A percentile compares a stretch with the other conserved stretches of the same genome.
Evolutionary conservation across 1,140 invertebrate species (phyloP).

Genomic region (Papilio glaucus): DNA sequence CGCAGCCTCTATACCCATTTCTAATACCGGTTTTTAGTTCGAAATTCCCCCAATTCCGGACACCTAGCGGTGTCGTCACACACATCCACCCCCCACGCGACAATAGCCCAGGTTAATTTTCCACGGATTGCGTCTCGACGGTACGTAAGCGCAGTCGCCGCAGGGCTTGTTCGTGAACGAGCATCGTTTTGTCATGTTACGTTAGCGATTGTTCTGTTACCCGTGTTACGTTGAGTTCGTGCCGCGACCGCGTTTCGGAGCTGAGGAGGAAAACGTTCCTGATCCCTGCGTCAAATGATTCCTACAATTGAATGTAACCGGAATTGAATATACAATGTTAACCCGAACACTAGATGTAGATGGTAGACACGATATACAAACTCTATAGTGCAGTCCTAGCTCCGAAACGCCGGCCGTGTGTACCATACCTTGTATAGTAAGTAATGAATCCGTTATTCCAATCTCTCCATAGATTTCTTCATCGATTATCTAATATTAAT

Average conservation of each 20-base stretch:
- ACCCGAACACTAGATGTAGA: slow-evolving; percentile 14
- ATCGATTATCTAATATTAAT: slow-evolving; percentile 68
- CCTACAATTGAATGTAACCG: slow-evolving; percentile 55
- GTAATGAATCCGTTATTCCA: slow-evolving; percentile 80
- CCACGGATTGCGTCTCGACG: slow-evolving; percentile 64
- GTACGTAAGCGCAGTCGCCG: slow-evolving; percentile 76
- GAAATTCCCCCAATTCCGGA: slow-evolving; percentile 61
- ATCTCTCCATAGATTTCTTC: slow-evolving; percentile 80
- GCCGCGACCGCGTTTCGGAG: slow-evolving; percentile 60
- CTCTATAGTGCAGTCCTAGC: slow-evolving; percentile 42
- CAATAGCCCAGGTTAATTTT: slow-evolving; percentile 81
- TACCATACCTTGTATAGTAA: slow-evolving; percentile 79
- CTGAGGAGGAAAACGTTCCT: slow-evolving; percentile 40
- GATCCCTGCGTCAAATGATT: slow-evolving; percentile 45
- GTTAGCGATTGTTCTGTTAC: slow-evolving; percentile 77
- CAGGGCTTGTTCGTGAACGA: slow-evolving; percentile 78
- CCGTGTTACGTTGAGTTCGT: slow-evolving; percentile 73
- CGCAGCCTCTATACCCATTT: slow-evolving; percentile 62
- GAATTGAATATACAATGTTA: slow-evolving; percentile 28
- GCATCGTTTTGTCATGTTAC: slow-evolving; percentile 72
- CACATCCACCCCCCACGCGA: slow-evolving; percentile 58
- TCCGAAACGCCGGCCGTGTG: slow-evolving; percentile 58
- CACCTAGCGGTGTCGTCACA: slow-evolving; percentile 41
- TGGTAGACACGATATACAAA: background rate
- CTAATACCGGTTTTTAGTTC: slow-evolving; percentile 76